Evolutionary conservation across 2,797 vertebrate species (phyloP).

Genomic region (Squalus acanthias): DNA sequence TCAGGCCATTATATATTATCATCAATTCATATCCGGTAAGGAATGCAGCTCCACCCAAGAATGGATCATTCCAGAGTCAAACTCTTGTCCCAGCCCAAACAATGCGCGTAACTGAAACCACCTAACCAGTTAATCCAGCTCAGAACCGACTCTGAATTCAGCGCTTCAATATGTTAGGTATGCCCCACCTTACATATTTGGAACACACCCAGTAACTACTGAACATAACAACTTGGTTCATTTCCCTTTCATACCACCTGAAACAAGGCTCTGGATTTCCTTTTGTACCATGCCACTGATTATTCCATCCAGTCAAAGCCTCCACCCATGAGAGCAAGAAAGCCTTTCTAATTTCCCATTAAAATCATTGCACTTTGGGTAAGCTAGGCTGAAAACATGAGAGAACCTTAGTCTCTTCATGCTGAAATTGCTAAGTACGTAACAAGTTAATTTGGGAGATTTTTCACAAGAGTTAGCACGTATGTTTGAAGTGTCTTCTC

Average conservation of each 20-base stretch:
- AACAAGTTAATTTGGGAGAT: no score
- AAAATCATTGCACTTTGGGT: not conserved
- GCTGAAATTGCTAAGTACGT: not conserved
- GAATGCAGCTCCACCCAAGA: conserved; percentile 13
- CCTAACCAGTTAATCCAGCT: conserved; percentile 29
- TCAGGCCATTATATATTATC: not conserved
- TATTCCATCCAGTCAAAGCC: not conserved
- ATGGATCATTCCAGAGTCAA: not conserved
- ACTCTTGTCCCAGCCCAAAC: not conserved
- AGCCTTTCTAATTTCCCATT: not conserved
- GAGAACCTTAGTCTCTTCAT: not conserved
- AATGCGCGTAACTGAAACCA: not conserved
- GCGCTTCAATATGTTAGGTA: not conserved
- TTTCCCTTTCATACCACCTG: not conserved
- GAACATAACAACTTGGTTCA: not conserved
- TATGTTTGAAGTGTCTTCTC: not conserved
- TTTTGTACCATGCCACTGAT: not conserved
- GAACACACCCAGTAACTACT: not conserved
- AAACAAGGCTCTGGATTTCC: not conserved
- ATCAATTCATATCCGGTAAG: not conserved
- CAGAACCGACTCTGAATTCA: not conserved
- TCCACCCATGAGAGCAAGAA: not conserved
- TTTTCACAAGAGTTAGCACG: not conserved
- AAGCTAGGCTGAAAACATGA: not conserved
- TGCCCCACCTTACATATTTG: not conserved